phyloP scores from a whole-genome alignment of 2,888 invertebrate species.

The Drosophila longiperda region DNA sequence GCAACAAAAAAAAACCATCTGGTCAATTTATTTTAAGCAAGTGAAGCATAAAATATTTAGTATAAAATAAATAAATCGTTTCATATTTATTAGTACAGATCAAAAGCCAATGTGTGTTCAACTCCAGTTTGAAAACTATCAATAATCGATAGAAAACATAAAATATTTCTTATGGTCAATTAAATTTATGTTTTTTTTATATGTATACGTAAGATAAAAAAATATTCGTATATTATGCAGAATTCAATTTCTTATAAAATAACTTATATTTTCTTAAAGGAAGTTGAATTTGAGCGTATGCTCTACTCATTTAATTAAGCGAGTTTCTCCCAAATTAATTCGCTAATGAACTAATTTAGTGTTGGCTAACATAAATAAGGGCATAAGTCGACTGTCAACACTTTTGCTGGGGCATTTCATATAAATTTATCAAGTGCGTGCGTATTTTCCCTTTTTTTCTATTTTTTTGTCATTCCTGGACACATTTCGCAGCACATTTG shows the following conservation, averaged over 20 bases:
- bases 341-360: conserved; percentile 55
- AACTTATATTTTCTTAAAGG: not conserved
- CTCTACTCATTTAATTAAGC: conserved; percentile 33
- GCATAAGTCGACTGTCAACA: conserved; percentile 72
- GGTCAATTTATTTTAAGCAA: conserved; percentile 16
- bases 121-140: not conserved
- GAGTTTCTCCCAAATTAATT: conserved; percentile 15
- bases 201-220: no score
- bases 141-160: not conserved
- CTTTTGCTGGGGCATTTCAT: conserved; percentile 46
- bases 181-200: no score
- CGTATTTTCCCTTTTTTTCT: conserved; percentile 11
- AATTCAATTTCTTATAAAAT: not conserved
- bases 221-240: no score
- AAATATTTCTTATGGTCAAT: not conserved
- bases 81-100: not conserved
- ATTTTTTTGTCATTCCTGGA: conserved; percentile 26
- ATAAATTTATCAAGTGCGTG: conserved; percentile 61
- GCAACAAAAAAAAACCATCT: no score
- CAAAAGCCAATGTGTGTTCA: not conserved
- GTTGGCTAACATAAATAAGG: conserved; percentile 42
- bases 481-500: conserved; percentile 77
- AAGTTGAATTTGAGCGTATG: not conserved
- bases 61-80: conserved; percentile 36
- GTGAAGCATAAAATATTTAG: conserved; percentile 13